Evolutionary conservation across 2,888 invertebrate genomes (phyloP).

Genomic region (Nomada lathburiana): DNA sequence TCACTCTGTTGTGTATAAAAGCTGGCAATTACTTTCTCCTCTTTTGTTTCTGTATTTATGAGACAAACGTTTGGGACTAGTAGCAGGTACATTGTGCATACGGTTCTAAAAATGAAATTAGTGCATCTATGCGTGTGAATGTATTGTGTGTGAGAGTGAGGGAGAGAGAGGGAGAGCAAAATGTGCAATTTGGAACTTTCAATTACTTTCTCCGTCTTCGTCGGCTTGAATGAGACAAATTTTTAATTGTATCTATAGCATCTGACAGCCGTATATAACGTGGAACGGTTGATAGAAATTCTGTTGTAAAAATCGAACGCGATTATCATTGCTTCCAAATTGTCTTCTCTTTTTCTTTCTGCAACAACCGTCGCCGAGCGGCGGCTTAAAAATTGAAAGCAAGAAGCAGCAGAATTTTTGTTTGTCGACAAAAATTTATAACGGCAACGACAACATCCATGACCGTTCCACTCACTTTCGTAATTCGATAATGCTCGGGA

Average conservation of each 20-base stretch:
- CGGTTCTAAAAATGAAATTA: constrained; percentile 36
- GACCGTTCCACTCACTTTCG: constrained; percentile 31
- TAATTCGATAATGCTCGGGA: not conserved
- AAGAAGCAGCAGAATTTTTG: not conserved
- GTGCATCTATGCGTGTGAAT: constrained; percentile 28
- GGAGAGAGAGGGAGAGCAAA: constrained; percentile 46
- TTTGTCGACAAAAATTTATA: not conserved
- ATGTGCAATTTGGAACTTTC: constrained; percentile 72
- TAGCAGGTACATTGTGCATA: not conserved
- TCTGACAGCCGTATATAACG: constrained; percentile 45
- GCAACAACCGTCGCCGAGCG: constrained; percentile 11
- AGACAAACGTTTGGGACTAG: no score
- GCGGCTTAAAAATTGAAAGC: constrained; percentile 5
- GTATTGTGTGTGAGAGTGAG: constrained; percentile 23
- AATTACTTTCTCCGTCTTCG: constrained; percentile 66
- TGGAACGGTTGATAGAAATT: constrained; percentile 33
- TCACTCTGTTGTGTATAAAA: no score
- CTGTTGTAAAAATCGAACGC: constrained; percentile 34
- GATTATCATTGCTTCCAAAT: constrained; percentile 5
- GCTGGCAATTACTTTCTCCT: no score
- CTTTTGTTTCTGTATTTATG: no score
- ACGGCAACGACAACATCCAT: not conserved
- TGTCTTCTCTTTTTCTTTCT: constrained; percentile 19
- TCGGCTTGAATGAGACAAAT: constrained; percentile 63
- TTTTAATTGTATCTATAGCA: constrained; percentile 73